Conservation (phyloP, 2,113 vertebrate genomes). For the Typhlomys cinereus region DNA sequence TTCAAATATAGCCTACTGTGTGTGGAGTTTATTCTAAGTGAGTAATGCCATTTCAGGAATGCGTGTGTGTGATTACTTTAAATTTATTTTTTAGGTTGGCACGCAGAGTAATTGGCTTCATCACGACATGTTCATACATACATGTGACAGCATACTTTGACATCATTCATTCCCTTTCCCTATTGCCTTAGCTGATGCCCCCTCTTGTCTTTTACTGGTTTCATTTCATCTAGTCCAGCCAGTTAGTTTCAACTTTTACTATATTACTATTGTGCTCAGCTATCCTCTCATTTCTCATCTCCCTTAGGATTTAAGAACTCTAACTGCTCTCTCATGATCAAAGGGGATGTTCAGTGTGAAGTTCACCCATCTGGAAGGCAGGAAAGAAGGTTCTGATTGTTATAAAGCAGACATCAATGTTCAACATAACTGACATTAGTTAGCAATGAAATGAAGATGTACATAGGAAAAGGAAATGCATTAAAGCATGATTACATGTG, state of each 20-base stretch:
- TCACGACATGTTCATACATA: not conserved
- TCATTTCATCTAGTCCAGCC: too few relatives aligned
- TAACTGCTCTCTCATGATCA: not conserved
- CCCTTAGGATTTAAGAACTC: not conserved
- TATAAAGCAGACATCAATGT: not conserved
- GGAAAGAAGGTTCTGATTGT: accelerated
- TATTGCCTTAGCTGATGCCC: not conserved
- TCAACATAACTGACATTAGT: not conserved
- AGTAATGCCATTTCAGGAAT: not conserved
- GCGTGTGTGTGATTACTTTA: not conserved
- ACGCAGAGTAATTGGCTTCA: not conserved
- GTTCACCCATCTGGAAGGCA: not conserved
- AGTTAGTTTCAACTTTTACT: not conserved
- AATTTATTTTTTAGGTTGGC: not conserved
- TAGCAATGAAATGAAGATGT: not conserved
- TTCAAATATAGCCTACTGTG: too few relatives aligned
- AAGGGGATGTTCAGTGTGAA: not conserved
- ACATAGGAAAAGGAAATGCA: accelerated
- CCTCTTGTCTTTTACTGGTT: not conserved
- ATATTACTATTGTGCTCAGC: not conserved
- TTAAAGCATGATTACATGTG: not conserved
- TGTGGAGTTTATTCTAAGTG: too few relatives aligned
- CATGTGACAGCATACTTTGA: not conserved
- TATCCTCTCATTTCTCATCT: not conserved
- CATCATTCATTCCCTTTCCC: not conserved